These are phyloP conservation scores for Melopsittacus undulatus DNA, from an alignment of 2,797 vertebrate species.

Conservation along the genomic window DNA sequence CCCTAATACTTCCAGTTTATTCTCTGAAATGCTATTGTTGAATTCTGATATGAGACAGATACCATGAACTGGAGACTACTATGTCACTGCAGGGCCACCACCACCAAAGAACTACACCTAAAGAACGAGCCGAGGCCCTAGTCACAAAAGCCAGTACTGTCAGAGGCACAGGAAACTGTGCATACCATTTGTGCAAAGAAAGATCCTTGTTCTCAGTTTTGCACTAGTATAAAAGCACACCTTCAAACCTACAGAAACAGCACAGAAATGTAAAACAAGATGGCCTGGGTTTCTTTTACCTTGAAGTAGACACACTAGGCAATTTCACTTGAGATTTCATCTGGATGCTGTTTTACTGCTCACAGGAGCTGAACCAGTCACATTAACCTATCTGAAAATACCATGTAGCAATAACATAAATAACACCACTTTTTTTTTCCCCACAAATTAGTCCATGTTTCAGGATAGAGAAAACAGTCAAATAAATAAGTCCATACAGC, in stretches of 20 bases:
- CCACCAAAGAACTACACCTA: not conserved
- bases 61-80: not conserved
- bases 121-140: not conserved
- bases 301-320: not conserved
- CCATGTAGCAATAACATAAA: conserved; percentile 9
- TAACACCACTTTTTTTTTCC: not conserved
- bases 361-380: conserved; percentile 1
- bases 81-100: not conserved
- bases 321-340: not conserved
- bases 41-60: not conserved
- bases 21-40: not conserved
- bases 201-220: not conserved
- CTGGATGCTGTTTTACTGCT: not conserved
- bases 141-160: not conserved
- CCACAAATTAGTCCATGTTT: conserved; percentile 2
- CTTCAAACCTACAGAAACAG: not conserved
- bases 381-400: conserved; percentile 8
- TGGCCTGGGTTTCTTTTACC: not conserved
- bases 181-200: not conserved
- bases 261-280: not conserved
- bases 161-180: not conserved
- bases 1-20: not conserved
- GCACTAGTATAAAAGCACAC: not conserved
- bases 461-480: conserved; percentile 1
- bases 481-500: conserved; percentile 52